Base-by-base conservation (phyloP, 1,140 invertebrate species). In the Nomia melanderi region DNA sequence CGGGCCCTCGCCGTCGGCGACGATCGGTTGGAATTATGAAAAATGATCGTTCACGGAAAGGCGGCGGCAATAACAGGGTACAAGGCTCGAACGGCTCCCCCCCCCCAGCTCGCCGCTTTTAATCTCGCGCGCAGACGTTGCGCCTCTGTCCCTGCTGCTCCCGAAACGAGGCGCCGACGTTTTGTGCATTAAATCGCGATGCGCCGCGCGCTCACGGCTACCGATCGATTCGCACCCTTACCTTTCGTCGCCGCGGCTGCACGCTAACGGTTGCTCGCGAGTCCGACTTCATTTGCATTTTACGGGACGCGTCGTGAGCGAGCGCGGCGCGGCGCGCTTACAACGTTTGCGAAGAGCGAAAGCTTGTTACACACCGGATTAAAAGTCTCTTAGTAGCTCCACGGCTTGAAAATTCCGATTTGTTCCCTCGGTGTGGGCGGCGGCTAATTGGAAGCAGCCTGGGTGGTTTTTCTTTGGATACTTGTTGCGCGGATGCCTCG, bases 211-310 rank as follows among this genome's bases (percentile, higher is more conserved):
- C 5, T 5, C 4, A 27, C 54, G 36, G 29, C 79, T 47, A 57
- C 56, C 74, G 54, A 82, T 83, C 82, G 77, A 82, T 82, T 75
- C 70, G 66, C 20, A 70, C 41, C 54, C 29, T 44, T 39, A 36
- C 11, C n/a, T 5, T 36, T 60, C 17, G 50, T 29, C 44, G n/a
- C 53, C 67, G 57, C 63, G 56, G 77, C 67, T 71, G 53, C 71
- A 67, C 60, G 83, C 83, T 86, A 80, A 79, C 71, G 70, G 78
- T 17, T 50, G 67, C 47, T 85, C 81, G 77, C 71, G 70, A 79
- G 47, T n/a, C 54, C 27, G 29, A 79, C 83, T 85, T 88, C 87
- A 88, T 87, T 88, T 86, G 78, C 83, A 88, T 88, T 87, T 87
- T 86, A 85, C 75, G 71, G 73, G 70, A 72, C 81, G 78, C 75